Evolutionary conservation across 2,797 vertebrate genomes (phyloP).

Genomic region (Amblyraja radiata): DNA sequence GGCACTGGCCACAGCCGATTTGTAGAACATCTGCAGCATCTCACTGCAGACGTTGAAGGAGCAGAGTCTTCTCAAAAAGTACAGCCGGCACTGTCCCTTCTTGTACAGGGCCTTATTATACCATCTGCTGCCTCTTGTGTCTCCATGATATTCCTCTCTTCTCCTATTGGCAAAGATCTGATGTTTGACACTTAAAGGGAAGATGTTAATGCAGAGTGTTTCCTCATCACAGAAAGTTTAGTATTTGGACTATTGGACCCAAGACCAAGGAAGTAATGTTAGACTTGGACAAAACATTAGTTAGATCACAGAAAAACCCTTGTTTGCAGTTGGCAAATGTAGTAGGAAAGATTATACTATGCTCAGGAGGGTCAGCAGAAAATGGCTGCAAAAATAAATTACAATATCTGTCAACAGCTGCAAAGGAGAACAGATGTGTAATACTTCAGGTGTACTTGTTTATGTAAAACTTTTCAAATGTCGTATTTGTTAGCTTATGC

Average conservation of each 20-base stretch:
- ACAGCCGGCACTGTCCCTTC: too few relatives aligned
- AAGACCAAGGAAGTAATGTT: background rate
- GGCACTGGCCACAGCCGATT: too few relatives aligned
- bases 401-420: background rate
- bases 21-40: too few relatives aligned
- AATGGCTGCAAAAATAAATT: background rate
- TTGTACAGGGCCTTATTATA: too few relatives aligned
- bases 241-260: background rate
- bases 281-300: constrained; percentile 14
- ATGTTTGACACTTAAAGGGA: background rate
- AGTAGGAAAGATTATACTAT: background rate
- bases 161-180: background rate
- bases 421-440: background rate
- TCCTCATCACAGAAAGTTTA: background rate
- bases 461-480: background rate
- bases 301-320: background rate
- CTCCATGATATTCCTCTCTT: background rate
- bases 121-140: too few relatives aligned
- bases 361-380: background rate
- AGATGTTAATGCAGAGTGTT: background rate
- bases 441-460: background rate
- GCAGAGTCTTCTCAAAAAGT: too few relatives aligned
- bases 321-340: background rate
- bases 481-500: background rate
- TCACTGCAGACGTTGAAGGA: too few relatives aligned